Conservation (phyloP, 2,888 invertebrate genomes). For the Drosophila setosimentum region DNA sequence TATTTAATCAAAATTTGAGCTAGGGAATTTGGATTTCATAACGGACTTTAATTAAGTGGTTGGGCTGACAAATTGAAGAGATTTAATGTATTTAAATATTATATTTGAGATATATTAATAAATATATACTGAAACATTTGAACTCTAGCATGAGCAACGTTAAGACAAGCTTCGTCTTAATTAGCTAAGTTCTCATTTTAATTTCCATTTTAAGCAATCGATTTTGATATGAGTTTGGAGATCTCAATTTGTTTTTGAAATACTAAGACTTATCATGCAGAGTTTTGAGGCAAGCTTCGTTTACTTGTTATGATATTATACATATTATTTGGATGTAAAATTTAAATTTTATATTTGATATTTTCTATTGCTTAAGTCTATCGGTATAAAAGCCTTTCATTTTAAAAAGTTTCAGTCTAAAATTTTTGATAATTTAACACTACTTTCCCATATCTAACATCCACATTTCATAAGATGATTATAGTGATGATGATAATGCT, state of each 20-base stretch:
- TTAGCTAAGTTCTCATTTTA: not conserved
- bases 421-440: not conserved
- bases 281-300: not conserved
- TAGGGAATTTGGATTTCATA: conserved; percentile 11
- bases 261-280: not conserved
- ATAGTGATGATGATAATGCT: no score
- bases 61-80: not conserved
- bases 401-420: not conserved
- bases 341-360: not conserved
- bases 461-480: no score
- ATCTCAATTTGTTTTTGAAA: not conserved
- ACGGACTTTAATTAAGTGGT: conserved; percentile 8
- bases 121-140: not conserved
- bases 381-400: no score
- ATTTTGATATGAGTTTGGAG: not conserved
- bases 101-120: not conserved
- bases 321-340: not conserved
- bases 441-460: not conserved
- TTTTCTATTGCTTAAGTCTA: not conserved
- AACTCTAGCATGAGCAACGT: not conserved
- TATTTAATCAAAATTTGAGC: conserved; percentile 1
- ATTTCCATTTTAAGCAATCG: not conserved
- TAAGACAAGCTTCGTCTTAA: not conserved
- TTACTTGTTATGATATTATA: not conserved
- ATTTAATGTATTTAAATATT: not conserved